phyloP scores from a whole-genome alignment of 2,888 invertebrate species.

The Halictus quadricinctus region DNA sequence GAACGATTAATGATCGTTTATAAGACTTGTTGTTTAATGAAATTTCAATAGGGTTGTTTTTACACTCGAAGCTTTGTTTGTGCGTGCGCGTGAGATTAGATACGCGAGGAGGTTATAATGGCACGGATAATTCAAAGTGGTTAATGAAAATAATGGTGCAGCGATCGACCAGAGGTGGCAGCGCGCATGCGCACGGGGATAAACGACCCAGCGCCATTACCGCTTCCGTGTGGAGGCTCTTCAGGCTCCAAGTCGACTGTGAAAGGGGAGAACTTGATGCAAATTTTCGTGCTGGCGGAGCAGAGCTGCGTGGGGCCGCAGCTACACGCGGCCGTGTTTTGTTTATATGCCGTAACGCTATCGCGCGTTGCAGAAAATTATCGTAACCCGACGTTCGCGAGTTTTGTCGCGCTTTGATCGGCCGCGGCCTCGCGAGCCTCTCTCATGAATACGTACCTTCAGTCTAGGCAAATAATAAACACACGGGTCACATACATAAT shows the following conservation, averaged over 20 bases:
- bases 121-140: slow-evolving; percentile 16
- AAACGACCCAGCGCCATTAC: slow-evolving; percentile 49
- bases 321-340: slow-evolving; percentile 45
- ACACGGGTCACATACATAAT: slow-evolving; percentile 36
- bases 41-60: background rate
- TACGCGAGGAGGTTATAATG: background rate
- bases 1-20: background rate
- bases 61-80: background rate
- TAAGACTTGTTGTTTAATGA: background rate
- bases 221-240: slow-evolving; percentile 73
- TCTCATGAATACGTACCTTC: slow-evolving; percentile 26
- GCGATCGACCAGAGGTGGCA: slow-evolving; percentile 11
- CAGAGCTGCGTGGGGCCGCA: slow-evolving; percentile 26
- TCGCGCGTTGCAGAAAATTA: background rate
- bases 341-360: slow-evolving; percentile 45
- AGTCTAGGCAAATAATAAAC: slow-evolving; percentile 20
- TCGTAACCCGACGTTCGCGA: background rate
- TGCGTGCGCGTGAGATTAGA: background rate
- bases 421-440: background rate
- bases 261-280: slow-evolving; percentile 50
- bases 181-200: slow-evolving; percentile 41
- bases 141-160: slow-evolving; percentile 19
- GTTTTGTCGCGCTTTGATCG: background rate
- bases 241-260: slow-evolving; percentile 9
- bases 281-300: slow-evolving; percentile 45